Base-by-base conservation (phyloP, 2,113 vertebrate genomes). In the Gnathonemus longibarbis region DNA sequence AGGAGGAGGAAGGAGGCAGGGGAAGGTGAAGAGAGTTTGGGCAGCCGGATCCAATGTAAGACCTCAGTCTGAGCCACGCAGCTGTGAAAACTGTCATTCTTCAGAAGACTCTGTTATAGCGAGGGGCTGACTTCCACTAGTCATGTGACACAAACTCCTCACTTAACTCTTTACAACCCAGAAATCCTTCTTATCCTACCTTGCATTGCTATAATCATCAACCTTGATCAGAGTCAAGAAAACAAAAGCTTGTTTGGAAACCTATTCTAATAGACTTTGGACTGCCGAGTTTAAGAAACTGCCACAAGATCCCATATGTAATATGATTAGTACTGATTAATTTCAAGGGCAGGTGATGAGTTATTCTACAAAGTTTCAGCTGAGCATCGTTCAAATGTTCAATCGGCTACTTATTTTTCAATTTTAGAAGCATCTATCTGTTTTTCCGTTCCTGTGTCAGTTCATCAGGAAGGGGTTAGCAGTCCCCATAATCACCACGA, bases 41-140 rank as follows among this genome's bases (percentile, higher is more conserved):
- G 84, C 42, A 31, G 39, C 42, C 46, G 2, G 39, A 53, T n/a
- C 39, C 5, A 21, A 15, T 42, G 27, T 4, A 50, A 17, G 48
- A 9, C 19, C 31, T 77, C 13, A 39, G 53, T 19, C 74, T 84
- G 42, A 66, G 46, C 85, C 50, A 80, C 21, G 24, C 58, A 80
- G 50, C 90, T 90, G 90, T 90, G 39, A 88, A 88, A 90, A 53
- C 19, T 45, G 86, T 52, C 42, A 48, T 46, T 84, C 74, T 84
- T 31, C 89, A 56, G 58, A 87, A 74, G 85, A 53, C 19, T 52
- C 45, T 88, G 5, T 48, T 24, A 27, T n/a, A 42, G 87, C 42
- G 49, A n/a, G 66, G 35, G 39, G 31, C 85, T 46, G 35, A 70
- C 66, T 58, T 56, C 84, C 66, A 50, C 89, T 19, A 52, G 84